Base-by-base conservation (phyloP, 2,888 invertebrate genomes). In the Erynnis tages region DNA sequence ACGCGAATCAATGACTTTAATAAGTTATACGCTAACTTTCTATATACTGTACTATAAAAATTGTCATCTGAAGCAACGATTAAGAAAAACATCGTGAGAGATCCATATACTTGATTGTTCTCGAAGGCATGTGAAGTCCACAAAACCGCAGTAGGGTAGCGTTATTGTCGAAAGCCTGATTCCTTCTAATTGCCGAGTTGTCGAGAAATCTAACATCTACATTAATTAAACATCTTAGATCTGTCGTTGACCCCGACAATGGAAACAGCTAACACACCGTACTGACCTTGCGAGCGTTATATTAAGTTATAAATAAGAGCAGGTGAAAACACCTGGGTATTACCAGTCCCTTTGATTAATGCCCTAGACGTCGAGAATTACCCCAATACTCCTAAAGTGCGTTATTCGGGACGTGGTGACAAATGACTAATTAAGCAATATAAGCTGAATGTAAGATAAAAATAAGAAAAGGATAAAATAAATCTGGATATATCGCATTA, bases 341-440 rank as follows among this genome's bases (percentile, higher is more conserved):
- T 30, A 6, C 40, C 11, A n/a, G 19, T 19, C 23, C 40, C 38
- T 38, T 48, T 48, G 48, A 48, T 48, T 48, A 48, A 48, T 40
- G 5, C 23, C 38, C 32, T 40, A 40, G 40, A 48, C 40, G 48
- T 10, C 40, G 23, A 40, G 16, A 48, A 48, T 29, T 32, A 40
- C 40, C 44, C 8, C 32, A 44, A 32, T 27, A 13, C 32, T 17
- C 38, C 14, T 29, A 16, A 48, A n/a, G n/a, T n/a, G n/a, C n/a
- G n/a, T n/a, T 48, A 48, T 48, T 38, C 37, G 38, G 19, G 27
- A 4, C 21, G 37, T 38, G 13, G 30, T 40, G 40, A 32, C 21
- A 48, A 48, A 48, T 48, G 38, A 23, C 32, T 40, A 48, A 48
- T 48, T 48, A 40, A 40, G 38, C 13, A 40, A 48, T 23, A 40